Conservation (phyloP, 1,140 invertebrate species). For the Papilio dardanus region DNA sequence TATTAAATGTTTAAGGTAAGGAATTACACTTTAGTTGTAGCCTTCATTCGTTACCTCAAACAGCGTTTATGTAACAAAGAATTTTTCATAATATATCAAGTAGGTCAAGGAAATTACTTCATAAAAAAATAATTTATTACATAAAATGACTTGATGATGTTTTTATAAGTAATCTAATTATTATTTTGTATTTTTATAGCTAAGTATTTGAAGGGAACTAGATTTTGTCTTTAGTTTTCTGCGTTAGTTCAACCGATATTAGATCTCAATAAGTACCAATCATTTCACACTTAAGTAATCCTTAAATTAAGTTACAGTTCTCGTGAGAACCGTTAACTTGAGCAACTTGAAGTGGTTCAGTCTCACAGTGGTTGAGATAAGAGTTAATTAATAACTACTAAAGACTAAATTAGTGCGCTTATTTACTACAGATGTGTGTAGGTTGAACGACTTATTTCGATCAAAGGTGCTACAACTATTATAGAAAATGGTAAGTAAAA, state of each 20-base stretch:
- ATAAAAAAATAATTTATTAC: not conserved
- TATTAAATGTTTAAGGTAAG: conserved; percentile 1
- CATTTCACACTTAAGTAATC: not conserved
- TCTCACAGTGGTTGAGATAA: conserved; percentile 12
- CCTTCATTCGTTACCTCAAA: not conserved
- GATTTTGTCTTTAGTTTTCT: not conserved
- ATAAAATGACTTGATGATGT: too few species aligned
- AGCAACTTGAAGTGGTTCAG: conserved; percentile 14
- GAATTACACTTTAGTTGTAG: not conserved
- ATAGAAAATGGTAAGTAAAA: not conserved
- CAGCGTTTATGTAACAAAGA: not conserved
- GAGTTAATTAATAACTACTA: conserved; percentile 12
- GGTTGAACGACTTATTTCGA: conserved; percentile 15
- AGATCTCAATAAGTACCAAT: not conserved
- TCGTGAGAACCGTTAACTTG: conserved; percentile 24
- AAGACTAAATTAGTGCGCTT: conserved; percentile 1
- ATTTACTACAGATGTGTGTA: not conserved
- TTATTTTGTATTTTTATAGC: too few species aligned
- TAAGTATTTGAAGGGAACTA: too few species aligned
- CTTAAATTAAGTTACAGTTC: not conserved
- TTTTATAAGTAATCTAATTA: too few species aligned
- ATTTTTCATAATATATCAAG: conserved; percentile 8
- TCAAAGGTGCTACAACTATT: not conserved
- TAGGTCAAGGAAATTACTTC: not conserved
- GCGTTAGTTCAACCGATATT: not conserved